Conservation (phyloP, 2,113 vertebrate genomes). For the Sciurus niger region DNA sequence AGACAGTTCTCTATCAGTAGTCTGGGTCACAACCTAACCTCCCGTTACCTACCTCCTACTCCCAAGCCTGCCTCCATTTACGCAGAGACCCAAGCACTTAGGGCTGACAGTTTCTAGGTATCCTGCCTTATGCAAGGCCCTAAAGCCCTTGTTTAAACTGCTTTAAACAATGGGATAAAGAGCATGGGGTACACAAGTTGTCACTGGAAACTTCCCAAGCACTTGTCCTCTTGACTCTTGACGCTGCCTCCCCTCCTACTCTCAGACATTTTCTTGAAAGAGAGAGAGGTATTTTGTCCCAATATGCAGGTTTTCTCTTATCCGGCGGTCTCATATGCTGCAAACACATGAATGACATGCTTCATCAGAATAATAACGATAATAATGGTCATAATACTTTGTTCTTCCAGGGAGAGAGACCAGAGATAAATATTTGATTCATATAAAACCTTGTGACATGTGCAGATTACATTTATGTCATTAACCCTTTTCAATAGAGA, state of each 20-base stretch:
- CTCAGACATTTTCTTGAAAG: neutral
- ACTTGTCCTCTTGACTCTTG: neutral
- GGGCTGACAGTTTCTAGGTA: neutral
- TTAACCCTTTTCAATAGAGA: neutral
- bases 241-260: neutral
- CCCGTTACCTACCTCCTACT: neutral
- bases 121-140: neutral
- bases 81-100: conserved; percentile 24
- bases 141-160: conserved; percentile 4
- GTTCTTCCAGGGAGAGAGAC: neutral
- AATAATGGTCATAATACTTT: neutral
- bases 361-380: neutral
- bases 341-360: neutral
- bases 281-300: neutral
- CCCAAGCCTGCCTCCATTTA: neutral
- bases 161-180: neutral
- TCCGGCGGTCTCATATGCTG: neutral
- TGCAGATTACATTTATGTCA: neutral
- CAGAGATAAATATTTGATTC: neutral
- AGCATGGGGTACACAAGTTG: neutral
- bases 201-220: neutral
- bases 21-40: neutral
- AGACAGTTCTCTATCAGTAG: neutral
- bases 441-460: conserved; percentile 15
- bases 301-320: neutral